phyloP scores from a whole-genome alignment of 1,140 invertebrate genomes.

The Diabrotica virgifera region DNA sequence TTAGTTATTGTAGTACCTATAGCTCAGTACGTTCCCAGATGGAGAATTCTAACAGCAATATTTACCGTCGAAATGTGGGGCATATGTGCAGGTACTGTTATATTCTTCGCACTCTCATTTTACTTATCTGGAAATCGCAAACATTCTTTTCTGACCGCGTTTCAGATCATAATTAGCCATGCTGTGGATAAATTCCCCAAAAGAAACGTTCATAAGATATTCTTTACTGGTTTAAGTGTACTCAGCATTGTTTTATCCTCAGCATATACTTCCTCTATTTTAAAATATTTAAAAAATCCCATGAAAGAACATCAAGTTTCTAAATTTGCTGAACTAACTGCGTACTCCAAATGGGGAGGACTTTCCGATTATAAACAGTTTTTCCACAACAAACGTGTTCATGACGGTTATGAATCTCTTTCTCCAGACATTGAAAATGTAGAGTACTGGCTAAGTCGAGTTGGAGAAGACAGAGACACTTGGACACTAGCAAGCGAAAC shows the following conservation, averaged over 20 bases:
- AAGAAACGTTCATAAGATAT: conserved; percentile 3
- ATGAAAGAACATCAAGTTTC: conserved; percentile 9
- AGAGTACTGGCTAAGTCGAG: conserved; percentile 7
- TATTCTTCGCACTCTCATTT: conserved; percentile 10
- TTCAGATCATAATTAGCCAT: conserved; percentile 10
- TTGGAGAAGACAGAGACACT: neutral
- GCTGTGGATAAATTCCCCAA: neutral
- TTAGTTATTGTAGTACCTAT: conserved; percentile 25
- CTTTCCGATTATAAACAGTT: neutral
- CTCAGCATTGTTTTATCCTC: conserved; percentile 15
- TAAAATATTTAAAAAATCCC: conserved; percentile 16
- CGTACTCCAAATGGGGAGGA: conserved; percentile 9
- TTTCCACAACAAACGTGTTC: neutral
- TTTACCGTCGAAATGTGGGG: conserved; percentile 24
- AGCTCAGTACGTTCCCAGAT: conserved; percentile 22
- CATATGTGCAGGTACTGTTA: conserved; percentile 8
- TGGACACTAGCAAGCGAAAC: conserved; percentile 5
- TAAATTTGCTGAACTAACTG: neutral
- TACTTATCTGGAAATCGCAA: neutral
- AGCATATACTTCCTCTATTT: conserved; percentile 11
- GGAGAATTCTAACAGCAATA: conserved; percentile 21
- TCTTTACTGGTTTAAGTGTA: conserved; percentile 6
- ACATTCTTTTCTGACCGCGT: neutral
- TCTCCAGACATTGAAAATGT: conserved; percentile 4
- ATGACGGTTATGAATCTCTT: conserved; percentile 5